Percentiles rank a stretch among this genome's conserved stretches.
Conservation (phyloP, 2,113 vertebrate species). For the Aegithalos caudatus region DNA sequence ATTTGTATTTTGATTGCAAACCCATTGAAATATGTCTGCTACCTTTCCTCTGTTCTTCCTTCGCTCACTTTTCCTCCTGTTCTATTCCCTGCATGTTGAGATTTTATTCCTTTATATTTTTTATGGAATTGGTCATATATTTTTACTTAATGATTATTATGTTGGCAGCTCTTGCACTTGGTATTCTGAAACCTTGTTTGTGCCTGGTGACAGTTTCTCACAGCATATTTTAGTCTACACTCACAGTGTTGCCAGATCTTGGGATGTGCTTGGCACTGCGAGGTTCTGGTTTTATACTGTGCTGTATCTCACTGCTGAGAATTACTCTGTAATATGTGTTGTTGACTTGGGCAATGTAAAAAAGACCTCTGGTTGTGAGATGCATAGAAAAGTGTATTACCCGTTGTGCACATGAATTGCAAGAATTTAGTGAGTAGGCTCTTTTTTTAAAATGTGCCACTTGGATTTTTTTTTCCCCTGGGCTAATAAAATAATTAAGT, state of each 20-base stretch:
- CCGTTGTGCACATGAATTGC: fast-evolving
- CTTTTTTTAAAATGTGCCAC: not conserved
- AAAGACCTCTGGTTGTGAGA: not conserved
- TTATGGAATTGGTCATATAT: not conserved
- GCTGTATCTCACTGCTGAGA: not conserved
- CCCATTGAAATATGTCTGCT: not conserved
- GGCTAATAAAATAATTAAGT: not conserved
- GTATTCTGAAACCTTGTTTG: not conserved
- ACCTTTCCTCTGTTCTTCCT: not conserved
- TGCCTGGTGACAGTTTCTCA: constrained; percentile 4
- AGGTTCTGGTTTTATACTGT: not conserved
- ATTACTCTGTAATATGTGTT: not conserved
- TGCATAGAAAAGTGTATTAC: not conserved
- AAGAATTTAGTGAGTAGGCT: not conserved
- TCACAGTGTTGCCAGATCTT: not conserved
- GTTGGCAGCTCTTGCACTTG: not conserved
- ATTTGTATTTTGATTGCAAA: not conserved
- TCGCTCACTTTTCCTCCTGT: not conserved
- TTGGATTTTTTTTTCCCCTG: not conserved
- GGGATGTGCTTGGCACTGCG: not conserved
- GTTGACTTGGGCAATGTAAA: not conserved
- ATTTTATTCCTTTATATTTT: not conserved
- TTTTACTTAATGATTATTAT: not conserved
- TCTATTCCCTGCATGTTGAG: not conserved
- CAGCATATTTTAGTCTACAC: not conserved